phyloP scores from a whole-genome alignment of 2,113 vertebrate genomes.

The Pelusios castaneus region DNA sequence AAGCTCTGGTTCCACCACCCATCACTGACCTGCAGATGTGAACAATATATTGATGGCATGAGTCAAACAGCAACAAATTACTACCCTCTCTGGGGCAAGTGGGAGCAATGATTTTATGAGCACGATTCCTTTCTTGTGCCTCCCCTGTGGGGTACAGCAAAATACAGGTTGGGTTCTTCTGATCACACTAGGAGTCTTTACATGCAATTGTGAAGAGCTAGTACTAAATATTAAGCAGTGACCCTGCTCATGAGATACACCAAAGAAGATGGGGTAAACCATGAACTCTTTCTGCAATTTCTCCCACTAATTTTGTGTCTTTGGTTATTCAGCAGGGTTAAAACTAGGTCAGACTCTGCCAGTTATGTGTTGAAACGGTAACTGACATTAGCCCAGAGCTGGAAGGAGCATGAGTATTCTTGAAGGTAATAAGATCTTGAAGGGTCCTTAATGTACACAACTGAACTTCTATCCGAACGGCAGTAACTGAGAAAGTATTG shows the following conservation, averaged over 20 bases:
- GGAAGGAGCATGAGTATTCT: not conserved
- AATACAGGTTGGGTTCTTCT: rapidly evolving
- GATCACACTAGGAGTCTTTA: not conserved
- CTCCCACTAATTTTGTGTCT: not conserved
- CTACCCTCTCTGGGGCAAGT: not conserved
- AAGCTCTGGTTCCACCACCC: not conserved
- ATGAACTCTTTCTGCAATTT: not conserved
- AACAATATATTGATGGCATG: not conserved
- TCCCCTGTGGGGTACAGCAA: not conserved
- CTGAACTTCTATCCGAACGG: not conserved
- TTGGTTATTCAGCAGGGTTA: conserved; percentile 61
- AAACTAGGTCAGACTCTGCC: conserved; percentile 53
- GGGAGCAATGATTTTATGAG: not conserved
- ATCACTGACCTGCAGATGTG: not conserved
- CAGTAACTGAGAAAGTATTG: not conserved
- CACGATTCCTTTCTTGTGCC: not conserved
- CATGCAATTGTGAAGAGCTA: rapidly evolving
- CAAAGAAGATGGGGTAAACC: not conserved
- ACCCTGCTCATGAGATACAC: not conserved
- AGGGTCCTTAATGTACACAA: rapidly evolving
- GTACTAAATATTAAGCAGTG: not conserved
- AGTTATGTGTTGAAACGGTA: conserved; percentile 1
- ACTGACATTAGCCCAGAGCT: conserved; percentile 33
- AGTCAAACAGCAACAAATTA: not conserved
- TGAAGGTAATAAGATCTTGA: not conserved